These are phyloP conservation scores for Sebastes umbrosus DNA, from an alignment of 2,797 vertebrate species.

Conservation along the genomic window DNA sequence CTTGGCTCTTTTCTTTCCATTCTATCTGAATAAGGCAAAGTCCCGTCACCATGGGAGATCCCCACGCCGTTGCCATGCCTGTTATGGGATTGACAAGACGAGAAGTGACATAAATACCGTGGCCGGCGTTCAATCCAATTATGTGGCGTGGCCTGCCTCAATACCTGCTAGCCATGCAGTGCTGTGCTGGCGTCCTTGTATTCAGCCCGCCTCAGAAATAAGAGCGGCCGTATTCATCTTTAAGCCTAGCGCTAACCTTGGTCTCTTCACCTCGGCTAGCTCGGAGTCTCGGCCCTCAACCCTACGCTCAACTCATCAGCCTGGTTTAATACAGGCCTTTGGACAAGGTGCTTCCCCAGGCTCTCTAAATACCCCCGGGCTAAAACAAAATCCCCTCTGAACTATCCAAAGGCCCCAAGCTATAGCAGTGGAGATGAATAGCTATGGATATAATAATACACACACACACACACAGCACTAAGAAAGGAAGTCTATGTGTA, in stretches of 20 bases:
- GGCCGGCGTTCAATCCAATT: conserved; percentile 98
- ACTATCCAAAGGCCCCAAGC: conserved; percentile 65
- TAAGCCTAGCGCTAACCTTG: conserved; percentile 57
- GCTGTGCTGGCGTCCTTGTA: conserved; percentile 90
- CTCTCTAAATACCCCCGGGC: conserved; percentile 73
- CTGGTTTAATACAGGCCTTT: conserved; percentile 88
- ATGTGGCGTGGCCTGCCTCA: conserved; percentile 93
- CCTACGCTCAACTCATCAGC: conserved; percentile 91
- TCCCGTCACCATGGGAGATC: conserved; percentile 86
- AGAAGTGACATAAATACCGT: conserved; percentile 99
- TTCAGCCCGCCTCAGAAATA: conserved; percentile 84
- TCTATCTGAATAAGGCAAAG: conserved; percentile 86
- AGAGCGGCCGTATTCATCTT: conserved; percentile 65
- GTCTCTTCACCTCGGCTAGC: conserved; percentile 78
- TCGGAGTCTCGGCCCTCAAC: conserved; percentile 83
- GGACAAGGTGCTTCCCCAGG: conserved; percentile 89
- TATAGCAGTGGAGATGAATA: conserved; percentile 26
- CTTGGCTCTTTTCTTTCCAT: conserved; percentile 82
- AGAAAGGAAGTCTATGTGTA: conserved; percentile 21
- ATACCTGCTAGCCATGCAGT: conserved; percentile 90
- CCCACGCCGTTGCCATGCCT: conserved; percentile 90
- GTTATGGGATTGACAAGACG: conserved; percentile 97
- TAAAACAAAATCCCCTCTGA: conserved; percentile 83
- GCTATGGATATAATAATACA: conserved; percentile 23
- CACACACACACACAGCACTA: background rate